phyloP scores from a whole-genome alignment of 1,140 invertebrate species.

The Muscidifurax raptorellus region DNA sequence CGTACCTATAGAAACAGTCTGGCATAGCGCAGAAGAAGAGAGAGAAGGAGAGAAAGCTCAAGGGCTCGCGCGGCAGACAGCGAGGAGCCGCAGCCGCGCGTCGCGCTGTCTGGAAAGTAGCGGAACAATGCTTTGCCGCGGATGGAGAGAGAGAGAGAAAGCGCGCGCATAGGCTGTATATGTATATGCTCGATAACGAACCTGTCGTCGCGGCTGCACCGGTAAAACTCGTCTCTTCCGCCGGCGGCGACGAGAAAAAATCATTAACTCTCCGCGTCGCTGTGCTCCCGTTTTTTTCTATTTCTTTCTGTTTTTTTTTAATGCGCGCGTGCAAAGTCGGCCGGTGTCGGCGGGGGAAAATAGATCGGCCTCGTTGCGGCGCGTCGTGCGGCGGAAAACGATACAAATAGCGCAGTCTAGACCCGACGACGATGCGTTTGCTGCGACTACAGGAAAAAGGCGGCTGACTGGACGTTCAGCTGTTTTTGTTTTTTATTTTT shows the following conservation, averaged over 20 bases:
- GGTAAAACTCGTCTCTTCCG: slow-evolving; percentile 68
- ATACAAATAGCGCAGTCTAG: slow-evolving; percentile 21
- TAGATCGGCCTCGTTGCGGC: slow-evolving; percentile 27
- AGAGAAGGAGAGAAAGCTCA: slow-evolving; percentile 47
- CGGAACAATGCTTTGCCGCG: slow-evolving; percentile 24
- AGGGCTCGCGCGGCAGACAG: slow-evolving; percentile 37
- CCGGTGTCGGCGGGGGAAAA: slow-evolving; percentile 10
- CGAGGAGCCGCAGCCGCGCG: slow-evolving; percentile 33
- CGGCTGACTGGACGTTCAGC: background rate
- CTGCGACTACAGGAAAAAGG: background rate
- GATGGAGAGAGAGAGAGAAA: slow-evolving; percentile 33
- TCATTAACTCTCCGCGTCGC: slow-evolving; percentile 56
- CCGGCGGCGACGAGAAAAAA: slow-evolving; percentile 58
- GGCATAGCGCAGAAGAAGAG: background rate
- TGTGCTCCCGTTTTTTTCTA: background rate
- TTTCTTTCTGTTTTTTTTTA: slow-evolving; percentile 24
- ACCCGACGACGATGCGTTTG: slow-evolving; percentile 1
- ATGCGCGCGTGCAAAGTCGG: slow-evolving; percentile 15
- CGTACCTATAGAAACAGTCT: background rate
- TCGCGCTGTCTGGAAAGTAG: slow-evolving; percentile 39
- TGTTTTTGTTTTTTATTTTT: background rate
- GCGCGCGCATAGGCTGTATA: background rate
- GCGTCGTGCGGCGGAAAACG: background rate
- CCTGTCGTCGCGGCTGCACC: slow-evolving; percentile 66
- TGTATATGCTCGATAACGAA: slow-evolving; percentile 67